phyloP scores from a whole-genome alignment of 2,113 vertebrate species.

The Gymnocephalus cernua region DNA sequence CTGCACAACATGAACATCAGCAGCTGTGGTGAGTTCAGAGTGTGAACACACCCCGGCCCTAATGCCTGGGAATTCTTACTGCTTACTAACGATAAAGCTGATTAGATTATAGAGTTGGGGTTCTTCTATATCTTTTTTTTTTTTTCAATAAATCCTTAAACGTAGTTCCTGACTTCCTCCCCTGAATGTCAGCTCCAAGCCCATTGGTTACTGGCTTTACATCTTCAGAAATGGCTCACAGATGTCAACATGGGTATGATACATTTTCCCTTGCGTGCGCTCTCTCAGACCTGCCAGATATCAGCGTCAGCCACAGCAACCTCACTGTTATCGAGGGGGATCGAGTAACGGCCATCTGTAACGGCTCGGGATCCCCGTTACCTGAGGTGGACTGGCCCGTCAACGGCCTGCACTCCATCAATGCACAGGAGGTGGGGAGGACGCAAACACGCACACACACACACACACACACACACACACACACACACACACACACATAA shows the following conservation, averaged over 20 bases:
- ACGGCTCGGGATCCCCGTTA: constrained; percentile 91
- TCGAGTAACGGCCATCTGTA: constrained; percentile 90
- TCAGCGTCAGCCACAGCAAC: constrained; percentile 93
- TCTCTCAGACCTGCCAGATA: constrained; percentile 90
- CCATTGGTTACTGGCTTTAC: neutral
- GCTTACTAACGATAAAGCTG: neutral
- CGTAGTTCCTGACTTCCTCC: too few relatives aligned
- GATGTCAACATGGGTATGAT: neutral
- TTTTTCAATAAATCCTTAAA: neutral
- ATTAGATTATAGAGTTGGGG: neutral
- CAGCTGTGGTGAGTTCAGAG: constrained; percentile 88
- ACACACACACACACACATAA: neutral
- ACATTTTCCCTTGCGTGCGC: neutral
- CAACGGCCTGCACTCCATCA: constrained; percentile 89
- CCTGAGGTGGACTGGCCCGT: constrained; percentile 96
- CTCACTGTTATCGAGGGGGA: constrained; percentile 93
- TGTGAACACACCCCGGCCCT: neutral
- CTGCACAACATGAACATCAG: constrained; percentile 94
- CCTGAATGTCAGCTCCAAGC: neutral
- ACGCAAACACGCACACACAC: constrained; percentile 26
- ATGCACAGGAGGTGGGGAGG: constrained; percentile 87
- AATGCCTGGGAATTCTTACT: neutral
- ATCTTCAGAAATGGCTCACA: neutral
- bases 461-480: constrained; percentile 17
- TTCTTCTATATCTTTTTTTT: neutral